These are phyloP conservation scores for Drosophila takahashii DNA, from an alignment of 1,140 invertebrate species.

Conservation along the genomic window DNA sequence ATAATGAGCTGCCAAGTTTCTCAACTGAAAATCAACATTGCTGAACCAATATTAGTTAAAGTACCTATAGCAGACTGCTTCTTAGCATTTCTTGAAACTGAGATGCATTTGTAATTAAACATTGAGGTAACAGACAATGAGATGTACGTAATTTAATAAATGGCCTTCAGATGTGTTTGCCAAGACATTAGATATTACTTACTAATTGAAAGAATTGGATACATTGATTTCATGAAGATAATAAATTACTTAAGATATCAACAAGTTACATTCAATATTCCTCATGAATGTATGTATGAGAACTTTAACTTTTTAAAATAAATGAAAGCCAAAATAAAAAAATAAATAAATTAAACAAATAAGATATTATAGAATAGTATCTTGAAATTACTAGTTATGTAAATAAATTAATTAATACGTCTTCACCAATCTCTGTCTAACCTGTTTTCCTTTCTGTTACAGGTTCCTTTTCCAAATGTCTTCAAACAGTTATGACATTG, in stretches of 20 bases:
- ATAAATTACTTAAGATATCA: neutral
- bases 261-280: too few species aligned
- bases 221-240: neutral
- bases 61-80: neutral
- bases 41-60: neutral
- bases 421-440: too few species aligned
- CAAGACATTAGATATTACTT: conserved; percentile 1
- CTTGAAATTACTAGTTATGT: too few species aligned
- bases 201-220: neutral
- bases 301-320: too few species aligned
- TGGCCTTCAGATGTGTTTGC: neutral
- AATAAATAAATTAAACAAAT: too few species aligned
- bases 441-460: neutral
- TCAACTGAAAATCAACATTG: neutral
- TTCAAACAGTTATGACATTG: neutral
- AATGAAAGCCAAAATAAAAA: too few species aligned
- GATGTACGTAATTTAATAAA: neutral
- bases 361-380: too few species aligned
- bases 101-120: neutral
- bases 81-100: neutral
- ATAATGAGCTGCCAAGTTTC: neutral
- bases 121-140: neutral
- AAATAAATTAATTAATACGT: too few species aligned
- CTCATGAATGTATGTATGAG: too few species aligned
- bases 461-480: neutral